Percentiles rank a stretch among this genome's conserved stretches.
phyloP scores from a whole-genome alignment of 1,140 invertebrate species.

The Hyles euphorbiae region DNA sequence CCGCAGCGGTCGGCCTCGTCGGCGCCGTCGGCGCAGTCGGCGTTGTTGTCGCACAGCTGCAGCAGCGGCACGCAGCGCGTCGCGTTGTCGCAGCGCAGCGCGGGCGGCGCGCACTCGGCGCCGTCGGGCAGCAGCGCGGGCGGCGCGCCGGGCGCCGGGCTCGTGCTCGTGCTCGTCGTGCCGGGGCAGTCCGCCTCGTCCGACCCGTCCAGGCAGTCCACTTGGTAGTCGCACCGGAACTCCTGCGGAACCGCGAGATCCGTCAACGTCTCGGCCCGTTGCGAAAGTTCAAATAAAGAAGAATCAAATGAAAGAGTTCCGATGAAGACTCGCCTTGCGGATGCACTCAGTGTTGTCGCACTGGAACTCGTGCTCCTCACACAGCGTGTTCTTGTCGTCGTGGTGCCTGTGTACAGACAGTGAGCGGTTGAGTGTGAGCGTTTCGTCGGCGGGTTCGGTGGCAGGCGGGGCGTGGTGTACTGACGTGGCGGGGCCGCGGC shows the following conservation, averaged over 20 bases:
- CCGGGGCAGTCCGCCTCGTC: constrained; percentile 77
- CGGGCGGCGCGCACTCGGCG: constrained; percentile 77
- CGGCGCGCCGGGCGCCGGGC: constrained; percentile 22
- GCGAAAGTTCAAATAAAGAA: too few relatives aligned
- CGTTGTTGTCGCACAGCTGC: constrained; percentile 80
- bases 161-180: constrained; percentile 18
- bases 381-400: constrained; percentile 39
- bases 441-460: constrained; percentile 6
- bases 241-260: constrained; percentile 46
- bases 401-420: constrained; percentile 6
- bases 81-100: constrained; percentile 79
- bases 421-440: not conserved
- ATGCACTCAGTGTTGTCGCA: constrained; percentile 78
- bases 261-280: too few relatives aligned
- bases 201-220: constrained; percentile 83
- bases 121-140: constrained; percentile 15
- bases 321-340: constrained; percentile 61
- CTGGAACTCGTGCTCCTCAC: constrained; percentile 76
- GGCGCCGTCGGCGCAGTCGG: constrained; percentile 84
- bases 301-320: too few relatives aligned
- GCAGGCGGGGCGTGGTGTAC: not conserved
- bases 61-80: constrained; percentile 80
- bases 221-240: constrained; percentile 82
- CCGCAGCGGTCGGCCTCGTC: constrained; percentile 89
- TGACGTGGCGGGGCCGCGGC: constrained; percentile 16